Conservation (phyloP, 92 coral and sea anemone species). For the Parazoanthus darwini region DNA sequence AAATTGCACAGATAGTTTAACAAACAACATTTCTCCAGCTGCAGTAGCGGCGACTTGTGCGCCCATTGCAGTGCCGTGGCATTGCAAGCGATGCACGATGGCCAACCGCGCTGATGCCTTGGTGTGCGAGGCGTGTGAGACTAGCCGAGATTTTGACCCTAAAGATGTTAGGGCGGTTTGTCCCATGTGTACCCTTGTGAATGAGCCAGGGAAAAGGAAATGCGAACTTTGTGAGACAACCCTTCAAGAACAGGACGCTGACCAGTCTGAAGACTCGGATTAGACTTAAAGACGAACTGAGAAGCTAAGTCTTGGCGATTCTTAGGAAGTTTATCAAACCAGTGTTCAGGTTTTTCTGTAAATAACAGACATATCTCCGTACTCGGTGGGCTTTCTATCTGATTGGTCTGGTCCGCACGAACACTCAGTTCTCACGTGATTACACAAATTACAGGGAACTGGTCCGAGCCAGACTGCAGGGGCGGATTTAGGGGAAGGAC, state of each 20-base stretch:
- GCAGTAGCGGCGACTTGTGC: neutral
- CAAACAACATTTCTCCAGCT: neutral
- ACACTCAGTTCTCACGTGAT: neutral
- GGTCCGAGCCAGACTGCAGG: no score
- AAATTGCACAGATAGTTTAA: neutral
- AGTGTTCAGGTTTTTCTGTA: no score
- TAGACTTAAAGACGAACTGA: neutral
- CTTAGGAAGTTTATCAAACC: neutral
- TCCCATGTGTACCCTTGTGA: slow-evolving; percentile 91
- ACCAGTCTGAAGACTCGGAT: neutral
- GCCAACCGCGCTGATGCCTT: slow-evolving; percentile 72
- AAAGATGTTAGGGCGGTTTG: slow-evolving; percentile 68
- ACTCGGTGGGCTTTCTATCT: neutral
- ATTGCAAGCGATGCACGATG: slow-evolving; percentile 83
- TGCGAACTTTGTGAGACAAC: slow-evolving; percentile 85
- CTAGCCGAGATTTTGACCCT: slow-evolving; percentile 67
- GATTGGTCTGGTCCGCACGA: neutral
- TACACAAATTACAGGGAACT: neutral
- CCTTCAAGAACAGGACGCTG: slow-evolving; percentile 42
- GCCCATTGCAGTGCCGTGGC: slow-evolving; percentile 55
- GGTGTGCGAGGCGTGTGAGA: slow-evolving; percentile 84
- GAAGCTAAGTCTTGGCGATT: neutral
- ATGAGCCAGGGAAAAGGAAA: slow-evolving; percentile 78
- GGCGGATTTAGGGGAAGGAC: no score
- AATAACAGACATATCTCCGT: neutral